Evolutionary conservation across 2,797 vertebrate genomes (phyloP), one percentile per base, ranked within the genome.

Genomic region (Cryptoprocta ferox): DNA sequence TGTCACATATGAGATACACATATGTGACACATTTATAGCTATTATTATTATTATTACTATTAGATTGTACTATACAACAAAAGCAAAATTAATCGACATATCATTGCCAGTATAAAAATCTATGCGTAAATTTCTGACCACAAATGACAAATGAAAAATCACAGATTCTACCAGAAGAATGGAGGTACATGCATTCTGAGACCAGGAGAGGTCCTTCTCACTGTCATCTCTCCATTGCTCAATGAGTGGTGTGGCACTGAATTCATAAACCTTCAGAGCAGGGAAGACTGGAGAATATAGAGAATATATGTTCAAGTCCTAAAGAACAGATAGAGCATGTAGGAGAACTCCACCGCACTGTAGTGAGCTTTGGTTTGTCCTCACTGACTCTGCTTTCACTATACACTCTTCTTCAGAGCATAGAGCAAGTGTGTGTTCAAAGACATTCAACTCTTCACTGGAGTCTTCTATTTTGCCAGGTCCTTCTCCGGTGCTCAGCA

Each of bases 111-210:
- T 24, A 30, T 81, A 93, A 83, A 91, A 70, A 91, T 28, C 3
- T 12, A 56, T 18, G 16, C 12, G 39, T n/a, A 28, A 42, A 37
- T 88, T 93, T 94, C 56, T 94, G 66, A 53, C 76, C 14, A 71
- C 37, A 81, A 61, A 16, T 5, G 10, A 88, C 37, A 81, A 61
- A 16, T 5, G 10, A 88, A 39, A 39, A 45, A 39, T 45, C 35
- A 21, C 5, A 1, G 78, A 10, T 37, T 84, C 82, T 85, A 10
- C 39, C 70, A 59, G n/a, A 53, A 75, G 26, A 82, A 45, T 8
- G 19, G 48, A 42, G 21, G 18, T 13, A 0, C 0, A 1, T 56
- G 2, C 0, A 2, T 90, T 88, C 63, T 19, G 45, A 78, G 35
- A 45, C 6, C 7, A 65, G 50, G 13, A 53, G 35, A 37, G 0